phyloP scores from a whole-genome alignment of 2,797 vertebrate genomes.

The Alca torda region DNA sequence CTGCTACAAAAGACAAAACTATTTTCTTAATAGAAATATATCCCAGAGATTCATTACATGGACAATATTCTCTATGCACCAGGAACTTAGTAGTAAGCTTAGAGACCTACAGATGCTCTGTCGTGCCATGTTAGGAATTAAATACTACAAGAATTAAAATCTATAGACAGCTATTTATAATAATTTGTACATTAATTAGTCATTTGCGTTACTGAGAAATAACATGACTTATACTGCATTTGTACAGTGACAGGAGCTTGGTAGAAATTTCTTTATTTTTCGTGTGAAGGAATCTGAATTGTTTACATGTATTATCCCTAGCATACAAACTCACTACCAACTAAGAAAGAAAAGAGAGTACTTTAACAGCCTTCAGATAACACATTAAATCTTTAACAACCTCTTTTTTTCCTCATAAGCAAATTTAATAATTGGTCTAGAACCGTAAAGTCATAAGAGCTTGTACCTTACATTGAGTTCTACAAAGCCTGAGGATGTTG shows the following conservation, averaged over 20 bases:
- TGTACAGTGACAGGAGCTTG: not conserved
- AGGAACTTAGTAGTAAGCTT: not conserved
- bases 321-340: not conserved
- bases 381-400: not conserved
- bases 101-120: not conserved
- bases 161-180: not conserved
- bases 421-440: not conserved
- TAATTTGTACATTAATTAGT: not conserved
- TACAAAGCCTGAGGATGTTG: not conserved
- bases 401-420: not conserved
- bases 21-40: not conserved
- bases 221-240: not conserved
- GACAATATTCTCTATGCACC: not conserved
- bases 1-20: not conserved
- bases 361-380: not conserved
- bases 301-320: not conserved
- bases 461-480: not conserved
- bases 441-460: not conserved
- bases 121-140: not conserved
- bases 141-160: not conserved
- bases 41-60: not conserved
- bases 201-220: not conserved
- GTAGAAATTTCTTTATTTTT: slow-evolving; percentile 2
- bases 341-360: not conserved
- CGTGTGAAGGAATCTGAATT: not conserved